phyloP scores from a whole-genome alignment of 2,797 vertebrate species.

The Myotis planiceps region DNA sequence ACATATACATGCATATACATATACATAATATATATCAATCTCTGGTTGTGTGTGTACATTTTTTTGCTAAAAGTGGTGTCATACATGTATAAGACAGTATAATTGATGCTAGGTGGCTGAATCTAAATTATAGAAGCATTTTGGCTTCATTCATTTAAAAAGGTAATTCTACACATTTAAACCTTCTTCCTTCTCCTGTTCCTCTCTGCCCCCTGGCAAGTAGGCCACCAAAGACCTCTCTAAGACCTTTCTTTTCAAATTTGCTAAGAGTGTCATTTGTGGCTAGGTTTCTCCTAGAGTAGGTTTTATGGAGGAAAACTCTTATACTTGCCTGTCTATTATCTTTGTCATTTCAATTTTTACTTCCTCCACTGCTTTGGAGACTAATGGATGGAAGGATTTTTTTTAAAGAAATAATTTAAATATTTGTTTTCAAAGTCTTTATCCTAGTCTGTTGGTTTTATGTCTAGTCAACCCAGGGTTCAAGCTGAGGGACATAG shows the following conservation, averaged over 20 bases:
- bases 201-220: neutral
- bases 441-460: constrained; percentile 15
- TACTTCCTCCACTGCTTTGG: neutral
- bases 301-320: neutral
- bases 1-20: neutral
- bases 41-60: neutral
- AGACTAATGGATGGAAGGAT: neutral
- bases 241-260: neutral
- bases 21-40: neutral
- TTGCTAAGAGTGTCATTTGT: neutral
- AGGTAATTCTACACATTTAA: neutral
- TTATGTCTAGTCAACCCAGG: neutral
- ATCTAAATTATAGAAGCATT: neutral
- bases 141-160: neutral
- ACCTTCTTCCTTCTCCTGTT: neutral
- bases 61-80: neutral
- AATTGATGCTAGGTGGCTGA: neutral
- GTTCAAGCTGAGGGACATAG: neutral
- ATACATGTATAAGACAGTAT: neutral
- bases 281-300: neutral
- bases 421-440: neutral
- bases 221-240: neutral
- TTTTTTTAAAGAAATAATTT: constrained; percentile 8
- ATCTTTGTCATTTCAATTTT: neutral
- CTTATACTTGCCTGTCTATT: neutral